Evolutionary conservation across 2,113 vertebrate genomes (phyloP).

Genomic region (Phasianus colchicus): DNA sequence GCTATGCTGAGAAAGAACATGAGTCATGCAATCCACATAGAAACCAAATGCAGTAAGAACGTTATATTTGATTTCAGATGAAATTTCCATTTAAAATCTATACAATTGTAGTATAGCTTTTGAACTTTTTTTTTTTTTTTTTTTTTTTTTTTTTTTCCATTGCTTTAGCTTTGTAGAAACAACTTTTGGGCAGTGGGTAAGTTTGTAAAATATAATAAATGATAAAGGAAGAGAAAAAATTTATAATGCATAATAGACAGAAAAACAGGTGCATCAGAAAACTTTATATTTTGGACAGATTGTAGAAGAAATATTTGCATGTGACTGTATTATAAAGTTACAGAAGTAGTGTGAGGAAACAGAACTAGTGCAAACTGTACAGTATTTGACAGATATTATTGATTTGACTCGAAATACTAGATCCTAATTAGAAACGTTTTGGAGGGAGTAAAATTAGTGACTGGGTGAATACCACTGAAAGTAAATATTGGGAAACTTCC

Average conservation of each 20-base stretch:
- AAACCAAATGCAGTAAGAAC: conserved; percentile 58
- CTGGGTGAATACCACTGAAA: neutral
- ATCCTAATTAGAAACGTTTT: neutral
- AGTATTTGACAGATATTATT: neutral
- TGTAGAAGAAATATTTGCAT: conserved; percentile 27
- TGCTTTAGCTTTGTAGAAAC: conserved; percentile 49
- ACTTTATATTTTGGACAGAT: conserved; percentile 35
- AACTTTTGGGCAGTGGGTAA: conserved; percentile 35
- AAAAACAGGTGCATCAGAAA: conserved; percentile 59
- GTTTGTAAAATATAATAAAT: conserved; percentile 32
- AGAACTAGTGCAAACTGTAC: neutral
- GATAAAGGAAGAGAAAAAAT: neutral
- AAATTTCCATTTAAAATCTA: conserved; percentile 65
- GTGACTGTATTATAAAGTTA: neutral
- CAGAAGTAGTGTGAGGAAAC: neutral
- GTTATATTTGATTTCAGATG: conserved; percentile 64
- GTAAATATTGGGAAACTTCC: neutral
- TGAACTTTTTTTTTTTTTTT: neutral
- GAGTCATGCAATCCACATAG: conserved; percentile 64
- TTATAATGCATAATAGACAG: conserved; percentile 19
- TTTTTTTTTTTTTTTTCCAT: neutral
- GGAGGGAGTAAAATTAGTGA: neutral
- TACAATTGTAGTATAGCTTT: conserved; percentile 19
- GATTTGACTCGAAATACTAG: neutral
- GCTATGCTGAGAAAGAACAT: conserved; percentile 56